These are phyloP conservation scores for Ciconia maguari DNA, from an alignment of 2,113 vertebrate genomes.

Conservation along the genomic window DNA sequence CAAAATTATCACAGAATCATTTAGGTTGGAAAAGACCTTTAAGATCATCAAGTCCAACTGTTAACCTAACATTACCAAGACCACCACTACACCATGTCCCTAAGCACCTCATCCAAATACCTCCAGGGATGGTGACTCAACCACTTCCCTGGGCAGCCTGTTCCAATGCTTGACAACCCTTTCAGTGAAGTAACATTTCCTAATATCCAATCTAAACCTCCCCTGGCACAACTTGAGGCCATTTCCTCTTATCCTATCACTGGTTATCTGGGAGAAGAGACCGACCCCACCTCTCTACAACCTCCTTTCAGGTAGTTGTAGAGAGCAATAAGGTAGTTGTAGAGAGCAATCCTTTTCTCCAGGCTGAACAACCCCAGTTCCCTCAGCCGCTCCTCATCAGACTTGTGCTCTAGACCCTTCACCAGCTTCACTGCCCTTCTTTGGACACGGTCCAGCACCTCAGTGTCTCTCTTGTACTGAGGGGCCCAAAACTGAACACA, in stretches of 20 bases:
- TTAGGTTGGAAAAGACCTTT: not conserved
- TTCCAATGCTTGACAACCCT: not conserved
- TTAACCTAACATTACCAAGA: not conserved
- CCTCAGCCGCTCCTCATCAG: not conserved
- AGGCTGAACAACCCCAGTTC: too few species aligned
- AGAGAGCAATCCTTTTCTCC: accelerated
- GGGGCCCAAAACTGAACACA: not conserved
- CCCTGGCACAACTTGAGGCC: not conserved
- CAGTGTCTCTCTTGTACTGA: not conserved
- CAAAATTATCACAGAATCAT: not conserved
- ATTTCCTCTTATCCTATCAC: not conserved
- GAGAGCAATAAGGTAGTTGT: accelerated
- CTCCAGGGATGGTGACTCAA: not conserved
- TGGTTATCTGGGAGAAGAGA: not conserved
- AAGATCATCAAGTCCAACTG: not conserved
- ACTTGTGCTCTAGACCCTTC: not conserved
- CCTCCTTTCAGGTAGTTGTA: not conserved
- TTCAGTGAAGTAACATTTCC: not conserved
- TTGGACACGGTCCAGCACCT: accelerated
- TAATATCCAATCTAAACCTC: not conserved
- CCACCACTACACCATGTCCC: not conserved
- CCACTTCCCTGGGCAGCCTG: not conserved
- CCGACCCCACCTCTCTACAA: accelerated
- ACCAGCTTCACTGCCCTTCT: not conserved
- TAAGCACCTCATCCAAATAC: not conserved